Evolutionary conservation across 2,888 invertebrate genomes (phyloP).

Genomic region (Eurois occulta): DNA sequence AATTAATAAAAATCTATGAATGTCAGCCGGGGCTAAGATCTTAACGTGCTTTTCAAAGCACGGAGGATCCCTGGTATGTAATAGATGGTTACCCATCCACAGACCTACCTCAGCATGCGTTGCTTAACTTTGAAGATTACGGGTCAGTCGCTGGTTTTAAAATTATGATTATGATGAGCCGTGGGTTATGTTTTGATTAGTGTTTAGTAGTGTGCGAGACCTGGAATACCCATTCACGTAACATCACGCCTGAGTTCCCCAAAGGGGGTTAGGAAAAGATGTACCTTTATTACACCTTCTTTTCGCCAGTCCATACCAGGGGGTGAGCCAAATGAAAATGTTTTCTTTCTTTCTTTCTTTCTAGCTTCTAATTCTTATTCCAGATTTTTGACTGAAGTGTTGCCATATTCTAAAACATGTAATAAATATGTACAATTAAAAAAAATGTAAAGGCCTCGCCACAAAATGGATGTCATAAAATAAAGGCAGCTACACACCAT

Average conservation of each 20-base stretch:
- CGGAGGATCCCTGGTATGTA: not conserved
- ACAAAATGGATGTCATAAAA: conserved; percentile 32
- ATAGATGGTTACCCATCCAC: not conserved
- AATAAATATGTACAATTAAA: not conserved
- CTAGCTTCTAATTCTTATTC: not conserved
- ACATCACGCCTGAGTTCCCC: not conserved
- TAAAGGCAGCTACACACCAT: conserved; percentile 64
- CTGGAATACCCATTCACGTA: no score
- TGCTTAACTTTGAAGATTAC: not conserved
- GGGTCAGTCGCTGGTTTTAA: not conserved
- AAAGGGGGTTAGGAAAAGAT: not conserved
- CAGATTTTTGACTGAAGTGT: not conserved
- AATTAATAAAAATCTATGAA: not conserved
- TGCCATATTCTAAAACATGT: not conserved
- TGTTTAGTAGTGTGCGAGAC: conserved; percentile 35
- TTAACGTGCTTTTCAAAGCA: not conserved
- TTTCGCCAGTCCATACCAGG: not conserved
- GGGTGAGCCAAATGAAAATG: no score
- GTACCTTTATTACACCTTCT: not conserved
- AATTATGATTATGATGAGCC: not conserved
- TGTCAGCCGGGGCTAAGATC: not conserved
- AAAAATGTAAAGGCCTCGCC: conserved; percentile 25
- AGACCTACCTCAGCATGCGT: not conserved
- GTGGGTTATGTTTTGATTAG: conserved; percentile 37
- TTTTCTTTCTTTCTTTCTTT: no score